Percentiles rank a stretch among this genome's conserved stretches.
These are phyloP conservation scores for Ceratosolen fusciceps DNA, from an alignment of 1,140 invertebrate species.

Conservation along the genomic window DNA sequence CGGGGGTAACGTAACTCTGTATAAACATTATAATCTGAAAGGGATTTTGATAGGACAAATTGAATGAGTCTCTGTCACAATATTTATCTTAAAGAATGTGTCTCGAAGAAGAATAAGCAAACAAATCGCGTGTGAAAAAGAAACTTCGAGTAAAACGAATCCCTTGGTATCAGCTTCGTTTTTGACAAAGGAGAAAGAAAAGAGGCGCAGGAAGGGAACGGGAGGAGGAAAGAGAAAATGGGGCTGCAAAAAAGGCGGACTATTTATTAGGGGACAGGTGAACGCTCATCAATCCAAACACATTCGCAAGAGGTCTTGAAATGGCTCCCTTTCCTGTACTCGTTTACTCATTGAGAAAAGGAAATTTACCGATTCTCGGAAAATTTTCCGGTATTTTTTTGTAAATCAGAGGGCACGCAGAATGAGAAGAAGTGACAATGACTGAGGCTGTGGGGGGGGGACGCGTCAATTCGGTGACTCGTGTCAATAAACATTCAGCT, in stretches of 20 bases:
- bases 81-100: conserved; percentile 15
- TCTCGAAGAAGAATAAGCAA: conserved; percentile 19
- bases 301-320: conserved; percentile 27
- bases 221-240: not conserved
- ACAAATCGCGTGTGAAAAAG: not conserved
- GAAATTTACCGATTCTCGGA: conserved; percentile 40
- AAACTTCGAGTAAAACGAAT: not conserved
- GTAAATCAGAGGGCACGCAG: not conserved
- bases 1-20: no score
- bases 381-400: conserved; percentile 39
- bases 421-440: conserved; percentile 16
- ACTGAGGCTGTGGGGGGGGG: not conserved
- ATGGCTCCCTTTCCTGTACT: conserved; percentile 5
- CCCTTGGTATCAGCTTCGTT: not conserved
- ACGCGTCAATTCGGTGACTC: conserved; percentile 39
- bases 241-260: conserved; percentile 29
- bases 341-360: not conserved
- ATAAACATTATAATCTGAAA: not conserved
- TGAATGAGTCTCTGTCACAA: not conserved
- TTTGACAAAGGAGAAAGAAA: not conserved
- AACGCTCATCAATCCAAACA: conserved; percentile 36
- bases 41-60: not conserved
- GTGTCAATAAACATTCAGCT: conserved; percentile 19
- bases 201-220: not conserved
- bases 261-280: conserved; percentile 46